Base-by-base conservation (phyloP, 2,797 vertebrate species). In the Botia almorhae region DNA sequence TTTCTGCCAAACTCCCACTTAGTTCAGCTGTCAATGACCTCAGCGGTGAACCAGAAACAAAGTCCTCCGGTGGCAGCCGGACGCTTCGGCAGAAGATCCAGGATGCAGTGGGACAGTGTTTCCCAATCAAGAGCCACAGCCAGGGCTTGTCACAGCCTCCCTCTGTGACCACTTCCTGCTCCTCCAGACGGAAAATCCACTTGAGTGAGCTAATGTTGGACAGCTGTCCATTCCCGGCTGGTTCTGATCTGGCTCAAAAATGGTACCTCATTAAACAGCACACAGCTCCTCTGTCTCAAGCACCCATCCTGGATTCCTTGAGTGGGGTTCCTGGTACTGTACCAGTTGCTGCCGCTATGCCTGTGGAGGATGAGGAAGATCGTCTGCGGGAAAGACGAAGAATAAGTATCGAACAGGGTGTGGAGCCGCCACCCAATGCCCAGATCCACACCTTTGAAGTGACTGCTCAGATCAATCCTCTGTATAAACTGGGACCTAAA, bases 181-280 rank as follows among this genome's bases (percentile, higher is more conserved):
- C 92, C 53, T 93, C 93, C 0, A 90, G 86, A 78, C 93, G 94
- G 13, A 96, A 96, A 89, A 96, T 96, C 87, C 95, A 95, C 85
- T 90, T 96, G 19, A 94, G 93, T 68, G 95, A 96, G 85, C 85
- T 96, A 85, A 95, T 96, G 95, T 85, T 96, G 88, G 95, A 96
- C 29, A 91, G 94, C 79, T 96, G 95, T 83, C 95, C 95, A 4
- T 96, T 96, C 74, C 94, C 94, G 0, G 90, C 91, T 0, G 95
- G 93, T 65, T 95, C 95, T 0, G 95, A 96, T 78, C 86, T 96
- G 80, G 95, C 95, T 33, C 94, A 94, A 84, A 96, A 96, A 73
- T 96, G 95, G 95, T 90, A 95, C 89, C 92, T 96, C 69, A 95
- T 96, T 82, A 96, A 96, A 84, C 95, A 96, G 84, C 95, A 96